Conservation (phyloP, 2,888 invertebrate species). For the Limnephilus lunatus region DNA sequence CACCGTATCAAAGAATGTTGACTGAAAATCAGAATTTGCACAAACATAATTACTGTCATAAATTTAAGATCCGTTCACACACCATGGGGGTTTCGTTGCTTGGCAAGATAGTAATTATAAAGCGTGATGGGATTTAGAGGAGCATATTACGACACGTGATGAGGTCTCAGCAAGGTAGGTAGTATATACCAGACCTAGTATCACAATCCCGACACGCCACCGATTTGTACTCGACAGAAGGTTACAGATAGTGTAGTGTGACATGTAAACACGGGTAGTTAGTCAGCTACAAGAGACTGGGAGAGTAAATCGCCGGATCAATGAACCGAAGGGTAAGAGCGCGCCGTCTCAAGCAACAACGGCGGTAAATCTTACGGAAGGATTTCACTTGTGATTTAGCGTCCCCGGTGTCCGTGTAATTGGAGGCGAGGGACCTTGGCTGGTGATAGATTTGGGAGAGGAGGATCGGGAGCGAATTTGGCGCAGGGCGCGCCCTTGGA, state of each 20-base stretch:
- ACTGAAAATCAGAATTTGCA: neutral
- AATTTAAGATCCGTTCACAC: neutral
- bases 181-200: neutral
- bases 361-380: constrained; percentile 31
- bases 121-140: neutral
- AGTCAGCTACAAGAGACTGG: neutral
- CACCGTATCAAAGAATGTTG: neutral
- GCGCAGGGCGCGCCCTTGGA: neutral
- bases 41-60: neutral
- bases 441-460: neutral
- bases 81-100: neutral
- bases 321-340: neutral
- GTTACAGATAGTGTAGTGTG: neutral
- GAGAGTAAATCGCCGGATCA: constrained; percentile 11
- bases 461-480: neutral
- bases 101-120: neutral
- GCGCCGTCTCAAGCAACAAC: neutral
- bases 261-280: neutral
- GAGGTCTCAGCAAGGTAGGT: neutral
- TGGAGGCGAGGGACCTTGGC: constrained; percentile 4
- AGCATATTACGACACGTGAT: neutral
- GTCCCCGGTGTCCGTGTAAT: constrained; percentile 11
- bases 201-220: neutral
- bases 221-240: neutral
- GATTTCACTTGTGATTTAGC: constrained; percentile 30